Evolutionary conservation across 2,113 vertebrate genomes (phyloP).

Genomic region (Nannospalax galili): DNA sequence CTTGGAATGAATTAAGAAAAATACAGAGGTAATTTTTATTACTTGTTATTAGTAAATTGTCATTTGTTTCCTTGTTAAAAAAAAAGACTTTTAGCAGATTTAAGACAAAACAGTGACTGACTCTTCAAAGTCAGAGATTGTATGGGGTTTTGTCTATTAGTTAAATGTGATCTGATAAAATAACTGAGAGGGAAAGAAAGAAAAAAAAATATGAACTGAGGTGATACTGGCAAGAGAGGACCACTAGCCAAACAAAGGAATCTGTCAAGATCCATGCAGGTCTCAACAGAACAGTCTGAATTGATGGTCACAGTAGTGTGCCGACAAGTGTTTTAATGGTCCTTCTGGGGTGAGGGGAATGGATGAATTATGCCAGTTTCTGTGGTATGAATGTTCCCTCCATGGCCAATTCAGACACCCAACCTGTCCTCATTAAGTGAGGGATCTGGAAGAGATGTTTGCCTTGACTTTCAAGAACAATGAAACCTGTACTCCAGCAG

Average conservation of each 20-base stretch:
- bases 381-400: neutral
- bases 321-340: neutral
- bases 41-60: neutral
- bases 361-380: neutral
- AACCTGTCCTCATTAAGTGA: neutral
- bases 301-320: neutral
- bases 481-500: no score
- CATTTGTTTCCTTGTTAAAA: neutral
- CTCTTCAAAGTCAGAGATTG: neutral
- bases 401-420: neutral
- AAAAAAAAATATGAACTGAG: neutral
- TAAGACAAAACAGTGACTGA: neutral
- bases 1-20: constrained; percentile 39
- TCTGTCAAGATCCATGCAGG: neutral
- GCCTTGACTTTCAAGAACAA: neutral
- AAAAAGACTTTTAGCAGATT: neutral
- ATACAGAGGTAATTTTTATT: neutral
- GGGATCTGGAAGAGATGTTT: neutral
- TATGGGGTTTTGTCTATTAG: neutral
- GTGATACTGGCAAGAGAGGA: neutral
- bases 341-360: neutral
- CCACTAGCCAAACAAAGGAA: neutral
- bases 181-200: neutral
- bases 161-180: neutral
- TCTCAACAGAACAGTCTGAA: neutral